Base-by-base conservation (phyloP, 2,888 invertebrate species). In the Noctua pronuba region DNA sequence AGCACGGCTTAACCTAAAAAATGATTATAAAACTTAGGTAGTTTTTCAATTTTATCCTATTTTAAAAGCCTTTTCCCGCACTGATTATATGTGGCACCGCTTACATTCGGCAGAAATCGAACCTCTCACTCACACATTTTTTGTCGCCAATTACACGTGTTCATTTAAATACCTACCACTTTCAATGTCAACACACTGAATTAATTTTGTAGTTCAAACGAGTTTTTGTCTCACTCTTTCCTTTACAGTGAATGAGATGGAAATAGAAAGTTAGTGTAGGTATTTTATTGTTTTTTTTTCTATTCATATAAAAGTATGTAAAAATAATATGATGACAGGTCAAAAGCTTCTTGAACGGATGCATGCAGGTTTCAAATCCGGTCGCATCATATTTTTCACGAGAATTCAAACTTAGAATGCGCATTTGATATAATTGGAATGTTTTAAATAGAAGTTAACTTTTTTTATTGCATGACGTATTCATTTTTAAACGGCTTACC, bases 401-500 rank as follows among this genome's bases (percentile, higher is more conserved):
- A 46, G 77, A 86, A 88, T 81, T 77, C 70, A 68, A 67, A 72
- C 71, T 46, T 73, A 55, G 60, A 80, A 85, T 86, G 64, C 70
- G 35, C 86, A 41, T 76, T 85, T 64, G 31, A 74, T 71, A 64
- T 6, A 68, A 69, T 62, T 76, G 41, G 60, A 73, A 81, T 73
- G 64, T 81, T 75, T 80, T 21, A 62, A 75, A 85, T 72, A 67
- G 62, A 58, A 49, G 35, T 76, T 55, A 62, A 31, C 24, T 83
- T 85, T 77, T 77, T 84, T 69, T 66, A 49, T 72, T 73, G 69
- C 38, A 69, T 73, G 75, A 83, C 68, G 72, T 65, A 71, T 80
- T 62, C 41, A 38, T 49, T 76, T 81, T 70, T 70, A 73, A 55
- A 80, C 62, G 52, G 46, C 52, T 52, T 52, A 38, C 35, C 41